Conservation (phyloP, 2,113 vertebrate genomes). For the Corydoras sp. region DNA sequence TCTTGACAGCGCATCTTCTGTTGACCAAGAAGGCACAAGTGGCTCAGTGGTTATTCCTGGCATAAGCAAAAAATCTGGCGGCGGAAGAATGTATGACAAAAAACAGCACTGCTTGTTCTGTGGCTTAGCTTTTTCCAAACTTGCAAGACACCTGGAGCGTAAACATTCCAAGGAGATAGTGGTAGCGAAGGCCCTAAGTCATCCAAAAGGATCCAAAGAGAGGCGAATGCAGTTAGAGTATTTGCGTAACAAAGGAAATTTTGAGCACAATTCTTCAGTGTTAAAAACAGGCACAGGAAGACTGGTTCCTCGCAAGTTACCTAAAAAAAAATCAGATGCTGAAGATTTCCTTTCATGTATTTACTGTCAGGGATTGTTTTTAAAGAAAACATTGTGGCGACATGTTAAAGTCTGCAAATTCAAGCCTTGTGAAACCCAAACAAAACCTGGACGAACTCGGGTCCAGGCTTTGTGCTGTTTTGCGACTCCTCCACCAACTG, state of each 20-base stretch:
- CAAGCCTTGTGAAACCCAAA: background rate
- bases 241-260: slow-evolving; percentile 38
- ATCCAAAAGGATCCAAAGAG: slow-evolving; percentile 24
- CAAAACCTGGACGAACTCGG: slow-evolving; percentile 40
- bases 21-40: slow-evolving; percentile 4
- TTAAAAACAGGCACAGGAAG: slow-evolving; percentile 33
- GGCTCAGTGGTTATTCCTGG: slow-evolving; percentile 10
- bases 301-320: slow-evolving; percentile 36
- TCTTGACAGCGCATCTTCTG: background rate
- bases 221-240: slow-evolving; percentile 31
- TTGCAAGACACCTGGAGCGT: slow-evolving; percentile 23
- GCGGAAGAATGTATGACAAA: slow-evolving; percentile 33
- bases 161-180: slow-evolving; percentile 22
- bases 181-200: slow-evolving; percentile 28
- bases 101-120: slow-evolving; percentile 30
- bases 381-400: slow-evolving; percentile 24
- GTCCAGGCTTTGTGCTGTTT: slow-evolving; percentile 37
- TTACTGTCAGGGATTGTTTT: slow-evolving; percentile 40
- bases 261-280: too few relatives aligned
- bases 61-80: slow-evolving; percentile 15
- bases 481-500: slow-evolving; percentile 22
- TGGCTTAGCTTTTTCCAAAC: slow-evolving; percentile 21
- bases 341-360: slow-evolving; percentile 40
- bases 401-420: slow-evolving; percentile 21
- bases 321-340: slow-evolving; percentile 20